Evolutionary conservation across 2,113 vertebrate species (phyloP), one percentile per base, ranked within the genome.

Genomic region (Actinemys pallida): DNA sequence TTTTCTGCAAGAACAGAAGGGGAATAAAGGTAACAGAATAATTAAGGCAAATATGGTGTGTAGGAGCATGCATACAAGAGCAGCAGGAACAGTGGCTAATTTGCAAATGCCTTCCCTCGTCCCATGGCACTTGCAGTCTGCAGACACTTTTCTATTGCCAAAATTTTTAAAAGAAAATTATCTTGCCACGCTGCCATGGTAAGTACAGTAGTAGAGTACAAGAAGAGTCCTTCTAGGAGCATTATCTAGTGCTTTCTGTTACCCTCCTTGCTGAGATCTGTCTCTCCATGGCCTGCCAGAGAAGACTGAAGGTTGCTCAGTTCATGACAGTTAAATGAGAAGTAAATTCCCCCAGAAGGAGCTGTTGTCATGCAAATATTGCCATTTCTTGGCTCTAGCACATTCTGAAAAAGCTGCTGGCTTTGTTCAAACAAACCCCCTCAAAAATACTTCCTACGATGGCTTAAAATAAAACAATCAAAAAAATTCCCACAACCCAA

Each of bases 1-100:
- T 88, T 98, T 98, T 94, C 98, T 98, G 89, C 39, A 14, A 95
- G 88, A 83, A 94, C 35, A 87, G 52, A 45, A 54, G 95, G n/a
- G 88, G 86, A 91, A 84, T 7, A 96, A 45, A 49, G 80, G 62
- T 79, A 93, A 92, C 1, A 88, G 31, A 94, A 95, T 42, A 96
- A 92, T 2, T 65, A 89, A 86, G 50, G 25, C 22, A 5, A 45
- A 94, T 35, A 29, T 49, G 92, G 89, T 84, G 24, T 56, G 59
- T 3, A 62, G n/a, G 54, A 59, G 9, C 85, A 76, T 19, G 2
- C 10, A 62, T 4, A 13, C 22, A 29, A 2, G 82, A 62, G 57
- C 89, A 75, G 39, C 13, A 86, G 22, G 42, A 89, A 45, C 20
- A 72, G 89, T 62, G 84, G 5, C 75, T 47, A 0, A 24, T 88